Conservation (phyloP, 2,113 vertebrate species). For the Lanius ludovicianus region DNA sequence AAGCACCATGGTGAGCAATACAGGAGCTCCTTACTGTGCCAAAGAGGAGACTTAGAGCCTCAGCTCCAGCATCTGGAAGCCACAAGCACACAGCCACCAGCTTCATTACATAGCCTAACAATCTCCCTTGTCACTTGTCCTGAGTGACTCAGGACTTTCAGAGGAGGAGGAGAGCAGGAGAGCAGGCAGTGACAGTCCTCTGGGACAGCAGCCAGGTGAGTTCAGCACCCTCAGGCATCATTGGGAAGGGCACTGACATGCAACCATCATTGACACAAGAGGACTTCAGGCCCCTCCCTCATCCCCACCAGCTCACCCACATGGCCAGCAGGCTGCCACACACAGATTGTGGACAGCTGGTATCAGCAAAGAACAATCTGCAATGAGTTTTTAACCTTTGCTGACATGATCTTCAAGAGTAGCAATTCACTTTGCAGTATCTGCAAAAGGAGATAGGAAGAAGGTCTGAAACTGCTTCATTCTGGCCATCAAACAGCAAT, state of each 20-base stretch:
- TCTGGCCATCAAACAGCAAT: constrained; percentile 29
- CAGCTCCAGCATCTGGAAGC: neutral
- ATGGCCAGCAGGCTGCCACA: neutral
- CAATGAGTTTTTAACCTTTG: neutral
- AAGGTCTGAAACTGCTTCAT: neutral
- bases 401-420: neutral
- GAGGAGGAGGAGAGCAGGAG: neutral
- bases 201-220: neutral
- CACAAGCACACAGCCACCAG: neutral
- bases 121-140: neutral
- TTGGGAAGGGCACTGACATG: accelerated
- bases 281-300: neutral
- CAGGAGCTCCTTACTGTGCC: neutral
- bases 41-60: neutral
- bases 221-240: neutral
- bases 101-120: neutral
- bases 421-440: neutral
- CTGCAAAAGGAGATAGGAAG: neutral
- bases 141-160: neutral
- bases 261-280: accelerated
- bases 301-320: neutral
- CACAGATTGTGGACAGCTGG: neutral
- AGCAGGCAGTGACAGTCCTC: neutral
- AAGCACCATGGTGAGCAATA: neutral
- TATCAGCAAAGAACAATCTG: neutral